Evolutionary conservation across 2,113 vertebrate genomes (phyloP).

Genomic region (Sclerurus mexicanus): DNA sequence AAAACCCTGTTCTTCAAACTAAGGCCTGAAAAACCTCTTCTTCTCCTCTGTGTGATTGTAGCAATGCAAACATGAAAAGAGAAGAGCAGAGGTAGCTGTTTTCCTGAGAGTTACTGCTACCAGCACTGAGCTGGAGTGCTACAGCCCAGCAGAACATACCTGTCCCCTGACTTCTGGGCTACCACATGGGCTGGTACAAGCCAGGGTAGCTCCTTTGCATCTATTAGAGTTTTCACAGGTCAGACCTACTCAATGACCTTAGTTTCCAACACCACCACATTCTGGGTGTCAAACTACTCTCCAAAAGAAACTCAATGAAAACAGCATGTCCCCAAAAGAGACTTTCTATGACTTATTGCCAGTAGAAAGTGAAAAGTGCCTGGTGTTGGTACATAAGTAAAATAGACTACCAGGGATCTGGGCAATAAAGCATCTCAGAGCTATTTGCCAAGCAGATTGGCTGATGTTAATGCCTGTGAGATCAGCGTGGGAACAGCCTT

Average conservation of each 20-base stretch:
- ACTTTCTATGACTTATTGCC: not conserved
- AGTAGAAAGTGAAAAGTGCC: not conserved
- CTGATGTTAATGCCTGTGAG: conserved; percentile 7
- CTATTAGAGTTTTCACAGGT: not conserved
- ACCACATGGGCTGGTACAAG: fast-evolving
- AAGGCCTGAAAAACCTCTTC: not conserved
- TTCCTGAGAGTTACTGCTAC: not conserved
- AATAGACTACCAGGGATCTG: not conserved
- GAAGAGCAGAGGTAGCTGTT: not conserved
- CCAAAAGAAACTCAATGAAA: not conserved
- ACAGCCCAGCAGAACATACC: not conserved
- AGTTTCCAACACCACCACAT: not conserved
- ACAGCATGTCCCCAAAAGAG: not conserved
- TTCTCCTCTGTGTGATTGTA: not conserved
- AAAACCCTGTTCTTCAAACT: not conserved
- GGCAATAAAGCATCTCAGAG: not conserved
- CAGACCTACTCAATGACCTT: not conserved
- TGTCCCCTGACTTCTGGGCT: not conserved
- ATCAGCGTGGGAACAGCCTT: not conserved
- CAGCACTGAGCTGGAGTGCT: not conserved
- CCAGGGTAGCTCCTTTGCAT: not conserved
- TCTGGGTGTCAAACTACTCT: not conserved
- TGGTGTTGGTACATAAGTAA: not conserved
- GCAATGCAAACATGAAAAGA: not conserved
- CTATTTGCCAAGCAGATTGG: not conserved